Evolutionary conservation across 1,140 invertebrate genomes (phyloP).

Genomic region (Orchestia grillus): DNA sequence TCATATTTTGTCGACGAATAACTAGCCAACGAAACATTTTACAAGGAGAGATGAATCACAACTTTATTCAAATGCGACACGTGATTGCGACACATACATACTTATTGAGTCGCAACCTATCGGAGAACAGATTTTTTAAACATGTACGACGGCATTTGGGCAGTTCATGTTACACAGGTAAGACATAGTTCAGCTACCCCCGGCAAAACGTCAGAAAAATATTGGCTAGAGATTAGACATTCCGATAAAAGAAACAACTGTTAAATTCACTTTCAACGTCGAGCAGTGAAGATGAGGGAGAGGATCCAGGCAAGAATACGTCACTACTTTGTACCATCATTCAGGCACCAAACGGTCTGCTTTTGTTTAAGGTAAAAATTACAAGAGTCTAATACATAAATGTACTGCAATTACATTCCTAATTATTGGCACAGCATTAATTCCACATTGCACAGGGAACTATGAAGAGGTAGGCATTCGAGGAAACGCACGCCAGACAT

Average conservation of each 20-base stretch:
- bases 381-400: constrained; percentile 14
- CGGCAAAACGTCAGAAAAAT: neutral
- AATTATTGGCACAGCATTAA: constrained; percentile 37
- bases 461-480: neutral
- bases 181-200: neutral
- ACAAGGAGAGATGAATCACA: neutral
- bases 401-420: constrained; percentile 27
- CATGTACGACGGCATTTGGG: neutral
- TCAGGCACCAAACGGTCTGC: constrained; percentile 30
- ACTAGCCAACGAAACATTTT: neutral
- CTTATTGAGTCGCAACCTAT: neutral
- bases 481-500: neutral
- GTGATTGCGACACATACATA: neutral
- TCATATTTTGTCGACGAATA: neutral
- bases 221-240: neutral
- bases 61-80: neutral
- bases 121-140: neutral
- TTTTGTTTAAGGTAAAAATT: constrained; percentile 34
- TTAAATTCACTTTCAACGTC: neutral
- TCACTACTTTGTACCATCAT: constrained; percentile 47
- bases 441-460: constrained; percentile 38
- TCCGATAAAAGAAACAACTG: neutral
- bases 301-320: constrained; percentile 27
- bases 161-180: neutral
- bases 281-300: neutral